Base-by-base conservation (phyloP, 2,888 invertebrate genomes). In the Panzeria rudis region DNA sequence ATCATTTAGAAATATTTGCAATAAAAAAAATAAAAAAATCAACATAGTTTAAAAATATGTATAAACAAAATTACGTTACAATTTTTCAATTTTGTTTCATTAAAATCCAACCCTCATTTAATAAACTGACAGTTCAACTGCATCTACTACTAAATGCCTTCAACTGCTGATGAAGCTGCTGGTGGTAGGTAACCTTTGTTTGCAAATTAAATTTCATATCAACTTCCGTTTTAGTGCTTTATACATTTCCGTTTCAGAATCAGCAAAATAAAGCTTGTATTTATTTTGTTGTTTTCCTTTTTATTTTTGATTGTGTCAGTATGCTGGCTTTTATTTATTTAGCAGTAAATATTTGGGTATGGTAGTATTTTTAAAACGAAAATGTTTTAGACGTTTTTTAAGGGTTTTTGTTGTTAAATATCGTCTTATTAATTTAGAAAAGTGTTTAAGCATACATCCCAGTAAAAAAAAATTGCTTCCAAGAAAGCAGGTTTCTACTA, bases 171-270 rank as follows among this genome's bases (percentile, higher is more conserved):
- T 73, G 64, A 20, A 52, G 50, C 15, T 76, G 66, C n/a, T 56
- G 59, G 2, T 52, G 52, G 23, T 71, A 69, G 72, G 80, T 78
- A 82, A 82, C 85, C 68, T 75, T 85, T 85, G 84, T 82, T 82
- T 73, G 64, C 69, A 81, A 85, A 78, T 85, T 82, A 71, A 73
- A 82, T 82, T 85, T 85, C 76, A 82, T 50, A 85, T 69, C 78
- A 78, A 78, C 77, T 85, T 85, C 81, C 82, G 85, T 82, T 85
- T 78, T 73, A 64, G 54, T 78, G 78, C 59, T 77, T 82, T 64
- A 64, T 62, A 78, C 68, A 85, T 82, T 80, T 84, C 84, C 84
- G 80, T 41, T 84, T 76, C 23, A 61, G 38, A 66, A 66, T 44
- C 47, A 72, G 29, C 38, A 38, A 56, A 76, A 75, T 82, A 32